These are phyloP conservation scores for Papilio glaucus DNA, from an alignment of 1,140 invertebrate genomes.

Conservation along the genomic window DNA sequence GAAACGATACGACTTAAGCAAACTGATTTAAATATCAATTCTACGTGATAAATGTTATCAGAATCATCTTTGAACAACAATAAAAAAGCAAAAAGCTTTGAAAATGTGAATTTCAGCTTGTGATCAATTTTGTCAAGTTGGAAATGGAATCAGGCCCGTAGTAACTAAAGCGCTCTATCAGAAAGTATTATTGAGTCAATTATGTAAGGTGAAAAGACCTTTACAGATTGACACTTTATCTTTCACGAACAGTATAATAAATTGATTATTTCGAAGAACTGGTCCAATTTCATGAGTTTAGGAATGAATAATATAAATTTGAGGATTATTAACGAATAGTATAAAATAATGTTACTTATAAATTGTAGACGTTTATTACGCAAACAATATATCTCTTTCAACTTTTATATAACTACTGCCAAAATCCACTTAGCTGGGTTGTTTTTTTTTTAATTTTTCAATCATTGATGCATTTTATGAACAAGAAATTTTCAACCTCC, in stretches of 20 bases:
- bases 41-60: neutral
- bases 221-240: neutral
- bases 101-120: conserved; percentile 16
- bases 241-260: no score
- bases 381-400: no score
- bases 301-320: no score
- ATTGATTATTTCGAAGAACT: neutral
- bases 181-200: conserved; percentile 7
- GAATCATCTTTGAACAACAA: neutral
- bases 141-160: conserved; percentile 17
- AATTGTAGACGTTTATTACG: no score
- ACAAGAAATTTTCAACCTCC: no score
- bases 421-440: no score
- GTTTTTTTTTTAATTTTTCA: no score
- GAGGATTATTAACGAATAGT: no score
- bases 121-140: conserved; percentile 18
- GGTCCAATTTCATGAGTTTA: neutral
- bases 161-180: conserved; percentile 8
- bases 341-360: no score
- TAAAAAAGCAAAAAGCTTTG: conserved; percentile 3
- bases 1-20: no score
- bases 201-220: neutral
- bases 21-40: neutral
- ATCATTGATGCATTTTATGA: no score
- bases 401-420: no score